Evolutionary conservation across 2,888 invertebrate genomes (phyloP).

Genomic region (Alcis repandata): DNA sequence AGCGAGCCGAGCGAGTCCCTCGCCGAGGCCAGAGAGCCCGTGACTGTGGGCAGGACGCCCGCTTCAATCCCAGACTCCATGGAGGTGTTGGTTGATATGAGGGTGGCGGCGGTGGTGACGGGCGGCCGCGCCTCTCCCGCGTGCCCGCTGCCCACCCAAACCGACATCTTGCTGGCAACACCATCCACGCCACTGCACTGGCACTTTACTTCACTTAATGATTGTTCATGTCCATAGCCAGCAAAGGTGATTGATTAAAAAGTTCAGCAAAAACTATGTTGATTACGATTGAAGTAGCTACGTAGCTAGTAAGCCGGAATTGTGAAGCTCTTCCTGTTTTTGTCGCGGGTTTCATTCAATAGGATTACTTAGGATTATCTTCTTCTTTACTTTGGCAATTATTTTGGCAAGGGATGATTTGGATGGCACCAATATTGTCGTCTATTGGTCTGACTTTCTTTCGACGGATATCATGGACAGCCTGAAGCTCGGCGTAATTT

Average conservation of each 20-base stretch:
- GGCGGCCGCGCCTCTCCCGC: constrained; percentile 63
- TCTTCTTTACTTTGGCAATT: background rate
- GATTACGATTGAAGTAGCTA: background rate
- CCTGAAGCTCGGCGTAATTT: constrained; percentile 19
- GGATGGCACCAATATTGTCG: background rate
- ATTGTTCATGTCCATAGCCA: background rate
- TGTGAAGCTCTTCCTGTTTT: background rate
- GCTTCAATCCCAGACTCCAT: constrained; percentile 90
- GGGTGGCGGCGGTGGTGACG: constrained; percentile 71
- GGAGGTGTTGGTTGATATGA: constrained; percentile 82
- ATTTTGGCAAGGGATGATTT: constrained; percentile 2
- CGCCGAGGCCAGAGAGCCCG: constrained; percentile 88
- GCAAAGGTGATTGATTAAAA: background rate
- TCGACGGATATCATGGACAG: constrained; percentile 12
- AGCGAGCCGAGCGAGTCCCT: constrained; percentile 86
- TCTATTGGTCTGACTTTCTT: background rate
- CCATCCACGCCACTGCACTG: constrained; percentile 74
- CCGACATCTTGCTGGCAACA: constrained; percentile 78
- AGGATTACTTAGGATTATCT: background rate
- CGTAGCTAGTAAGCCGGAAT: background rate
- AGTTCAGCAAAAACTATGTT: background rate
- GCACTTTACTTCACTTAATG: constrained; percentile 35
- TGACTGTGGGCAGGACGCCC: constrained; percentile 90
- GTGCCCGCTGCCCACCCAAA: constrained; percentile 83
- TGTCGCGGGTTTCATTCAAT: background rate